phyloP scores from a whole-genome alignment of 2,888 invertebrate species.

The Drosophila prostipennis region DNA sequence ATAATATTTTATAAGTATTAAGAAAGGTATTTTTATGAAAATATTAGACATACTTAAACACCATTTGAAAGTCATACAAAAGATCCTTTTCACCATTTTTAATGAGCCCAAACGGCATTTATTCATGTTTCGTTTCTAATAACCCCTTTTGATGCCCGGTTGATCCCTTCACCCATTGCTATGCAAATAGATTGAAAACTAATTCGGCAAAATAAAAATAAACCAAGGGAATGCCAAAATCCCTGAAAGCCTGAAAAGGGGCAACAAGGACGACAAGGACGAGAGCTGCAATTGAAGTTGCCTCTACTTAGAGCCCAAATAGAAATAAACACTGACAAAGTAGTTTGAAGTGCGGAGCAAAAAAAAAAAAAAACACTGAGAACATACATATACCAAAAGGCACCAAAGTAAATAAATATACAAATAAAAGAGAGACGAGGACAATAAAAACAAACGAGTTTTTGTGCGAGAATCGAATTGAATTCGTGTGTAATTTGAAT shows the following conservation, averaged over 20 bases:
- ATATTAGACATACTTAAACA: too few species aligned
- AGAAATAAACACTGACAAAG: conserved; percentile 53
- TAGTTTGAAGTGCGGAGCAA: conserved; percentile 64
- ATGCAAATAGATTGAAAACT: conserved; percentile 7
- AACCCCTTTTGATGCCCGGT: neutral
- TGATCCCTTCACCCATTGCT: neutral
- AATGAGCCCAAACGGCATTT: neutral
- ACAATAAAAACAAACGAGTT: conserved; percentile 62
- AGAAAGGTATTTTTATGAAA: too few species aligned
- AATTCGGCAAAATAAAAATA: conserved; percentile 29
- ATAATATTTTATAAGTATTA: too few species aligned
- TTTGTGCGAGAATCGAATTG: conserved; percentile 62
- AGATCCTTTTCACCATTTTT: neutral
- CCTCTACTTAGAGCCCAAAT: conserved; percentile 58
- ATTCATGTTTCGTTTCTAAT: neutral
- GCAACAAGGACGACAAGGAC: conserved; percentile 16
- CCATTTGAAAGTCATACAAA: neutral
- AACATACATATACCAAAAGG: conserved; percentile 1
- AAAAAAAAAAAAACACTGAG: conserved; percentile 15
- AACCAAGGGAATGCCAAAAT: conserved; percentile 16
- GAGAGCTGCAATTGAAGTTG: conserved; percentile 29
- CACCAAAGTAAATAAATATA: conserved; percentile 51
- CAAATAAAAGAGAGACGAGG: conserved; percentile 20
- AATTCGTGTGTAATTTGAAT: conserved; percentile 63
- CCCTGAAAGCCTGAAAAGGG: conserved; percentile 8